phyloP scores from a whole-genome alignment of 2,113 vertebrate genomes.

The Dromas ardeola region DNA sequence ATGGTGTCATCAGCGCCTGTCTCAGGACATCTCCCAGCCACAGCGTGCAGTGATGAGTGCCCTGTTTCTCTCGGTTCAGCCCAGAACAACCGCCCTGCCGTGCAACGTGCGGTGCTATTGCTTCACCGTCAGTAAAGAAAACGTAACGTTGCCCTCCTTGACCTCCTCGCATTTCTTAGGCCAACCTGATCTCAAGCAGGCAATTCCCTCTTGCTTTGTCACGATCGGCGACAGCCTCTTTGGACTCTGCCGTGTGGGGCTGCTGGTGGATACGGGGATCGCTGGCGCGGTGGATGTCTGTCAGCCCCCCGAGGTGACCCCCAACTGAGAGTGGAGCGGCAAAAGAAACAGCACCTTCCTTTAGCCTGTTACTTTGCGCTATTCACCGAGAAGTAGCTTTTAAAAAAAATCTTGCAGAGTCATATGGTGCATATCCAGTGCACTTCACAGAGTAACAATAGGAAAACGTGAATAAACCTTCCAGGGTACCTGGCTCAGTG shows the following conservation, averaged over 20 bases:
- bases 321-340: background rate
- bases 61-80: slow-evolving; percentile 10
- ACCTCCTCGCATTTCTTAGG: background rate
- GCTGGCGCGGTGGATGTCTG: background rate
- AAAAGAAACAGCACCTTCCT: background rate
- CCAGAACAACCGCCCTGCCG: background rate
- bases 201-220: background rate
- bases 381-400: background rate
- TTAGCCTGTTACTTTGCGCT: background rate
- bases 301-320: background rate
- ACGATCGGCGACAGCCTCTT: background rate
- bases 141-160: background rate
- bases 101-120: background rate
- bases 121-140: background rate
- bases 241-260: background rate
- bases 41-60: background rate
- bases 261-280: background rate
- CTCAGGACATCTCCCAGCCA: background rate
- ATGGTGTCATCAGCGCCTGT: background rate
- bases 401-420: background rate
- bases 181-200: background rate
- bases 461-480: slow-evolving; percentile 14
- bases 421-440: background rate
- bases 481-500: background rate
- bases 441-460: slow-evolving; percentile 26